Percentiles rank a stretch among this genome's conserved stretches.
phyloP scores from a whole-genome alignment of 2,888 invertebrate species.

The Silvanus unidentatus region DNA sequence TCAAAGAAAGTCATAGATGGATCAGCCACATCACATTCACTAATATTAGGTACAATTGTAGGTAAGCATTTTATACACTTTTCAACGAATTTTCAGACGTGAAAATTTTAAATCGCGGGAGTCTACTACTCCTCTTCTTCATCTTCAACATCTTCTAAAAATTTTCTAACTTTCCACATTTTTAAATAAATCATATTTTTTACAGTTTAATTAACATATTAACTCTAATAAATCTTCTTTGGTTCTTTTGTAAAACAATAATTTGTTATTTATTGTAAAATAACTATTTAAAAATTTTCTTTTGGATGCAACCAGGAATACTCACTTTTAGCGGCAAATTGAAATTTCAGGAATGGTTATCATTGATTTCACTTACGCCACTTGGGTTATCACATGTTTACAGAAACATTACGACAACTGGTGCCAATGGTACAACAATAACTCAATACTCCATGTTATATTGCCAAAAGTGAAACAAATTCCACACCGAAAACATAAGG shows the following conservation, averaged over 20 bases:
- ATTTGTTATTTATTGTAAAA: too few relatives aligned
- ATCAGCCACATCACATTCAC: conserved; percentile 35
- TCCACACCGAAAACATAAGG: conserved; percentile 17
- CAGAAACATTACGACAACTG: conserved; percentile 42
- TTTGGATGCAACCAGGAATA: too few relatives aligned
- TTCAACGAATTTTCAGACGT: background rate
- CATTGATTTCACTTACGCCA: conserved; percentile 46
- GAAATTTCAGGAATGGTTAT: conserved; percentile 34
- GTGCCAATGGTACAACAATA: conserved; percentile 42
- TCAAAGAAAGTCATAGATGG: conserved; percentile 29
- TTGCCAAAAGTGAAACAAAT: conserved; percentile 36
- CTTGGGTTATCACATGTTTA: conserved; percentile 43
- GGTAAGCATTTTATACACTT: conserved; percentile 33
- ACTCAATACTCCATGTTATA: conserved; percentile 38
- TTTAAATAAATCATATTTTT: too few relatives aligned
- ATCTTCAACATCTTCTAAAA: too few relatives aligned
- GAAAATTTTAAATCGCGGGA: background rate
- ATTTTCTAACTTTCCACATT: too few relatives aligned
- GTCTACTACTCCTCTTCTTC: background rate
- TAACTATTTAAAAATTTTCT: too few relatives aligned
- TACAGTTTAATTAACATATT: too few relatives aligned
- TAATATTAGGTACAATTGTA: conserved; percentile 41
- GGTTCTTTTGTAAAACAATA: too few relatives aligned
- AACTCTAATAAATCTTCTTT: too few relatives aligned
- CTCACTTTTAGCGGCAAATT: too few relatives aligned